Evolutionary conservation across 1,140 invertebrate species (phyloP).

Genomic region (Heliconius hermathena): DNA sequence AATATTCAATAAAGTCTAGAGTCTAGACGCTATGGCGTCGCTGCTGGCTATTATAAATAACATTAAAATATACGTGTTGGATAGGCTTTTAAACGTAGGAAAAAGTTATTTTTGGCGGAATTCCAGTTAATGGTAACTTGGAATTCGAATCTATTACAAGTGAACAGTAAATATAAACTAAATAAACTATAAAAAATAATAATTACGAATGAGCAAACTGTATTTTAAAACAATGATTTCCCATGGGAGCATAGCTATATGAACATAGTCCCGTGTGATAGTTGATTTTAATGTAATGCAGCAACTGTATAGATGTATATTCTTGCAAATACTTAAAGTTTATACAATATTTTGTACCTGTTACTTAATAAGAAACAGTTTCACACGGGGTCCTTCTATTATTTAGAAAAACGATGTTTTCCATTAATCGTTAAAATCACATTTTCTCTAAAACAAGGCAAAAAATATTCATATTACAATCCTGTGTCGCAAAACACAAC

Average conservation of each 20-base stretch:
- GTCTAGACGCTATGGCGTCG: slow-evolving; percentile 70
- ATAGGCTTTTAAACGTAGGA: slow-evolving; percentile 30
- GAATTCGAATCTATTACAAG: neutral
- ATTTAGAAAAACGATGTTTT: too few relatives aligned
- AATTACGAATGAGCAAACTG: neutral
- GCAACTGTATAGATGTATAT: neutral
- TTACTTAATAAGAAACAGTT: too few relatives aligned
- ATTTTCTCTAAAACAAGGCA: too few relatives aligned
- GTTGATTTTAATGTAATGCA: slow-evolving; percentile 8
- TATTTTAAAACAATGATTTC: slow-evolving; percentile 10
- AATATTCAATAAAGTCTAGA: slow-evolving; percentile 58
- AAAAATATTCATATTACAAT: neutral
- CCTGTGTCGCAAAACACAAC: too few relatives aligned
- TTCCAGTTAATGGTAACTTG: slow-evolving; percentile 21
- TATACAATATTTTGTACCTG: too few relatives aligned
- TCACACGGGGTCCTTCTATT: too few relatives aligned
- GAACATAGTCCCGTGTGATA: neutral
- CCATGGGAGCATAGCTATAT: slow-evolving; percentile 11
- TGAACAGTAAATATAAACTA: neutral
- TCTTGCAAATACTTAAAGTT: too few relatives aligned
- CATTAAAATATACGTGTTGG: slow-evolving; percentile 38
- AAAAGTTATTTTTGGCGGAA: slow-evolving; percentile 25
- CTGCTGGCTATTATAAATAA: slow-evolving; percentile 40
- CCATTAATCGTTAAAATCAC: neutral
- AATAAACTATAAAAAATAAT: neutral